Conservation (phyloP, 2,797 vertebrate genomes). For the Sternotherus odoratus region DNA sequence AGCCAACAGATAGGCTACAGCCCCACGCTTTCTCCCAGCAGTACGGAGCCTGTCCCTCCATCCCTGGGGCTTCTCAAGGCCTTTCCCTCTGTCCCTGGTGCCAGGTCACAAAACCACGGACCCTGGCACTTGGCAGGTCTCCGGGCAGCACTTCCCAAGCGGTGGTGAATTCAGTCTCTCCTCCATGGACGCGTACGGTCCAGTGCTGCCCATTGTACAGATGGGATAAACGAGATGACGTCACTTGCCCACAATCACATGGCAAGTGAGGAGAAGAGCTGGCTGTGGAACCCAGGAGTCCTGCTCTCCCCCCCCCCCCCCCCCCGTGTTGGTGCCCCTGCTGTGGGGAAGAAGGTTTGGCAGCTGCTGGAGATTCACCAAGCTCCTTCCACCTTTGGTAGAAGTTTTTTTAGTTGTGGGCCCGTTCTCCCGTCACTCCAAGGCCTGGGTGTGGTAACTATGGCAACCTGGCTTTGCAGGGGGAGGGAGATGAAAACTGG, state of each 20-base stretch:
- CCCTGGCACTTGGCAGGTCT: background rate
- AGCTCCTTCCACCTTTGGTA: background rate
- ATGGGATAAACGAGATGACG: background rate
- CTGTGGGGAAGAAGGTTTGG: background rate
- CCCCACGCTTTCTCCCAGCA: background rate
- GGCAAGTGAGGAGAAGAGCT: too few relatives aligned
- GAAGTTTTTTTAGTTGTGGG: background rate
- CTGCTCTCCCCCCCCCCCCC: too few relatives aligned
- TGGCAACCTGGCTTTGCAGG: background rate
- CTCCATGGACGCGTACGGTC: background rate
- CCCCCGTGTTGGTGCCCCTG: too few relatives aligned
- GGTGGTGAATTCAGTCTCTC: background rate
- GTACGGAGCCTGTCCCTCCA: background rate
- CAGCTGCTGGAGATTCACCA: background rate
- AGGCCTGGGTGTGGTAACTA: background rate
- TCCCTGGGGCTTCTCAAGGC: background rate
- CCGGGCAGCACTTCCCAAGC: background rate
- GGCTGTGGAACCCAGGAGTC: too few relatives aligned
- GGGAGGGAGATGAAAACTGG: background rate
- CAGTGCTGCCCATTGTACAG: rapidly evolving
- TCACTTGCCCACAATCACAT: background rate
- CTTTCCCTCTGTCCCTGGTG: background rate
- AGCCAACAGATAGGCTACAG: background rate
- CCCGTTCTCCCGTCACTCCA: background rate
- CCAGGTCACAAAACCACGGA: background rate